Conservation (phyloP, 2,888 invertebrate species). For the Stenurella melanura region DNA sequence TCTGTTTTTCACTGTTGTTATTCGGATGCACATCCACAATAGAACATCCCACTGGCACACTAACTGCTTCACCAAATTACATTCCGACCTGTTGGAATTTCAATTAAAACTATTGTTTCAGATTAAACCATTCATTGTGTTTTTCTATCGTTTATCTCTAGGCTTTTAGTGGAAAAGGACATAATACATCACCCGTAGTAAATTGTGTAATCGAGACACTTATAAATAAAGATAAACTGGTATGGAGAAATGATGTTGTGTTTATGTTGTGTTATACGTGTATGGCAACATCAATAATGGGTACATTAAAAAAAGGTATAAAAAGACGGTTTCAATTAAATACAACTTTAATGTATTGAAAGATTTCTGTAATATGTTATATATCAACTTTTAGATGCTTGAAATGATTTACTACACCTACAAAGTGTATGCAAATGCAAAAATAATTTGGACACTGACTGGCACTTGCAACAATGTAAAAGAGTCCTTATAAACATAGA, state of each 20-base stretch:
- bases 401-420: no score
- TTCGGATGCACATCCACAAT: conserved; percentile 63
- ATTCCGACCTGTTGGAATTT: conserved; percentile 62
- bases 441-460: no score
- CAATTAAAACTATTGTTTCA: conserved; percentile 51
- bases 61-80: conserved; percentile 58
- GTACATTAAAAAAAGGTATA: no score
- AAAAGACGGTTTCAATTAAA: no score
- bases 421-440: no score
- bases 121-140: conserved; percentile 50
- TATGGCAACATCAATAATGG: no score
- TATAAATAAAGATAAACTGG: background rate
- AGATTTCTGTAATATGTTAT: no score
- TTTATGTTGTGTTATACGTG: no score
- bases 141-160: conserved; percentile 41
- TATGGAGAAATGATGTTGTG: background rate
- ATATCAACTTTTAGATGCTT: no score
- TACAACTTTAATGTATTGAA: no score
- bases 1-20: conserved; percentile 66
- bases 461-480: no score
- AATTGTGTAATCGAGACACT: background rate
- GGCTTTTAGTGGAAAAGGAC: conserved; percentile 35
- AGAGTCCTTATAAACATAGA: no score
- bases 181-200: conserved; percentile 6
- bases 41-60: conserved; percentile 57